A percentile compares a stretch with the other conserved stretches of the same genome.
Conservation (phyloP, 2,888 invertebrate species). For the Timandra comae region DNA sequence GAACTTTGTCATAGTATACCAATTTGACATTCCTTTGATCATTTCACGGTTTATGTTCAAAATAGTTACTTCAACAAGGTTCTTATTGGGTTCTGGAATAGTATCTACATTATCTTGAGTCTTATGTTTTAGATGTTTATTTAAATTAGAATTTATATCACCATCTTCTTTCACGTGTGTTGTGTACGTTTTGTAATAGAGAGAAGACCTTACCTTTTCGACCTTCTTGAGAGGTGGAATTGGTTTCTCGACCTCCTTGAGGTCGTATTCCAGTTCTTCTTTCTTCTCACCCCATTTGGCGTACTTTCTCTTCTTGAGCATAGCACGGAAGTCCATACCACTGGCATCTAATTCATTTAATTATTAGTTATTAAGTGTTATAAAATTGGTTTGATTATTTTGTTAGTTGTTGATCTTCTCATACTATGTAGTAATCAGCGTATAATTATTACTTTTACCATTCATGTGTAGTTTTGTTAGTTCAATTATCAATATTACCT, state of each 20-base stretch:
- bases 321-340: slow-evolving; percentile 99
- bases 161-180: slow-evolving; percentile 30
- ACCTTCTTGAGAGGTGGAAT: slow-evolving; percentile 92
- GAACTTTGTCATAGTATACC: slow-evolving; percentile 5
- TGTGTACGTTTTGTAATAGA: slow-evolving; percentile 3
- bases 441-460: too few relatives aligned
- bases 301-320: slow-evolving; percentile 97
- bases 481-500: too few relatives aligned
- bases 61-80: neutral
- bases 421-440: too few relatives aligned
- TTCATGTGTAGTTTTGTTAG: too few relatives aligned
- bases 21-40: slow-evolving; percentile 7
- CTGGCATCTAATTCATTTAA: slow-evolving; percentile 87
- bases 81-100: slow-evolving; percentile 4
- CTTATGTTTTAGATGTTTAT: slow-evolving; percentile 24
- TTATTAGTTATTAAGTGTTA: neutral
- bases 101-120: slow-evolving; percentile 26
- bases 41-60: neutral
- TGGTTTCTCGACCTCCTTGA: slow-evolving; percentile 94
- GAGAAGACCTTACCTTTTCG: slow-evolving; percentile 85
- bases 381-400: neutral
- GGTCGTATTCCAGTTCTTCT: slow-evolving; percentile 93
- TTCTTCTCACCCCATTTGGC: slow-evolving; percentile 95
- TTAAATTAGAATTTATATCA: slow-evolving; percentile 46
- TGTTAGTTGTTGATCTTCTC: too few relatives aligned